phyloP scores from a whole-genome alignment of 2,113 vertebrate species.

The Zosterops japonicus region DNA sequence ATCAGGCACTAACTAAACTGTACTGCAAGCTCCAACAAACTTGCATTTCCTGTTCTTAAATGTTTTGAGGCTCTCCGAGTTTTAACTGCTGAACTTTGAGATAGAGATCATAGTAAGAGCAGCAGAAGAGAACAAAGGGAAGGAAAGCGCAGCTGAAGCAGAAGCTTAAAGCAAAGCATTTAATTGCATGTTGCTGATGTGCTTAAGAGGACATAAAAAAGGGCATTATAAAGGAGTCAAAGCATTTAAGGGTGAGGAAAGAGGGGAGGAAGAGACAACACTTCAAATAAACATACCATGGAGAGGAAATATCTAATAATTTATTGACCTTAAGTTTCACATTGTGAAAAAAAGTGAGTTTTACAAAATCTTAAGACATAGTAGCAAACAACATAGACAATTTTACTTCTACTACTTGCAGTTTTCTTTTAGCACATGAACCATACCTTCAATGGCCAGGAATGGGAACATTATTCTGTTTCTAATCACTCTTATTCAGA shows the following conservation, averaged over 20 bases:
- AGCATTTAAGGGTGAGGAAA: not conserved
- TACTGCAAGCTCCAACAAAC: conserved; percentile 17
- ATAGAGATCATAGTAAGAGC: conserved; percentile 43
- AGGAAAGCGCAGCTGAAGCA: conserved; percentile 41
- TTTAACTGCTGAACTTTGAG: conserved; percentile 61
- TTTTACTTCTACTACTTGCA: conserved; percentile 74
- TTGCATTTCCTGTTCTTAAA: conserved; percentile 62
- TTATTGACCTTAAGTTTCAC: conserved; percentile 99
- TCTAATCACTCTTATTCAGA: conserved; percentile 79
- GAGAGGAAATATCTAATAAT: conserved; percentile 92
- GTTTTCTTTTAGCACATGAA: conserved; percentile 63
- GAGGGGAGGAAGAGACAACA: not conserved
- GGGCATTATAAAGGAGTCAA: not conserved
- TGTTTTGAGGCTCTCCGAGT: not conserved
- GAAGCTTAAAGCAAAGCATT: conserved; percentile 71
- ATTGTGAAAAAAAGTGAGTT: conserved; percentile 88
- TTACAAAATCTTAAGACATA: conserved; percentile 88
- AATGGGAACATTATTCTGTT: conserved; percentile 72
- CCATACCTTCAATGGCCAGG: conserved; percentile 63
- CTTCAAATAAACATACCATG: conserved; percentile 9
- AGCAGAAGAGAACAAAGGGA: conserved; percentile 56
- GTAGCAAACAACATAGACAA: conserved; percentile 76
- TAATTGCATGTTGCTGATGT: not conserved
- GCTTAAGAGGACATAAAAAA: conserved; percentile 9
- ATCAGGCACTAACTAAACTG: conserved; percentile 27